Percentiles rank a stretch among this genome's conserved stretches.
Conservation (phyloP, 2,888 invertebrate genomes). For the Drosophila phalerata region DNA sequence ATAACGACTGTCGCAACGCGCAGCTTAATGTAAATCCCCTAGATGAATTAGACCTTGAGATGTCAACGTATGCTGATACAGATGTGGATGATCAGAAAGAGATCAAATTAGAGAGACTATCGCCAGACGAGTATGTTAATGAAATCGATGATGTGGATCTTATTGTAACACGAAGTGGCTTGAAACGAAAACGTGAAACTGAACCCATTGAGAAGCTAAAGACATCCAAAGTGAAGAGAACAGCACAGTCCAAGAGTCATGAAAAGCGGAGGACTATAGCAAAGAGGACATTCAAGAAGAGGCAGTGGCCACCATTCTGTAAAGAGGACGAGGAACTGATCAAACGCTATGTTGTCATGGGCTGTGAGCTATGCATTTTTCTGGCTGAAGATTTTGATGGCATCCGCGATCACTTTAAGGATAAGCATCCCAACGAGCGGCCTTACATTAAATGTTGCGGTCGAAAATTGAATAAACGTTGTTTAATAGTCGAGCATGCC, state of each 20-base stretch:
- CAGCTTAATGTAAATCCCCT: conserved; percentile 72
- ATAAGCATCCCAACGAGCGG: conserved; percentile 72
- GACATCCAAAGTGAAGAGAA: conserved; percentile 35
- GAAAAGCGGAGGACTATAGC: conserved; percentile 37
- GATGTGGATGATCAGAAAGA: conserved; percentile 35
- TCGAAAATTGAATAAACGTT: conserved; percentile 83
- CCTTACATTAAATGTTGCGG: conserved; percentile 84
- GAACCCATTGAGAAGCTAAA: conserved; percentile 33
- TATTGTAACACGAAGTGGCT: conserved; percentile 65
- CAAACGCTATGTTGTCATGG: conserved; percentile 83
- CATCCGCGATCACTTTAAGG: conserved; percentile 82
- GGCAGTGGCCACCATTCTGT: conserved; percentile 71
- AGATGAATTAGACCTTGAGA: conserved; percentile 67
- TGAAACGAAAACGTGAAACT: conserved; percentile 51
- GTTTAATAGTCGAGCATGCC: conserved; percentile 84
- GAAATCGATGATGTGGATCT: conserved; percentile 57
- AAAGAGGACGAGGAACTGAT: conserved; percentile 80
- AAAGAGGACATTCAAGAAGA: conserved; percentile 59
- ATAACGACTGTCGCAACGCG: conserved; percentile 33
- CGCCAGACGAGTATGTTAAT: conserved; percentile 49
- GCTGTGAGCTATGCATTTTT: conserved; percentile 82
- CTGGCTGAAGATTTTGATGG: conserved; percentile 80
- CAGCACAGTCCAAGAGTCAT: conserved; percentile 28
- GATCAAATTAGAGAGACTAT: conserved; percentile 52
- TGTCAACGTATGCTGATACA: conserved; percentile 35